These are phyloP conservation scores for Pollenia griseotomentosa DNA, from an alignment of 2,888 invertebrate species.

Conservation along the genomic window DNA sequence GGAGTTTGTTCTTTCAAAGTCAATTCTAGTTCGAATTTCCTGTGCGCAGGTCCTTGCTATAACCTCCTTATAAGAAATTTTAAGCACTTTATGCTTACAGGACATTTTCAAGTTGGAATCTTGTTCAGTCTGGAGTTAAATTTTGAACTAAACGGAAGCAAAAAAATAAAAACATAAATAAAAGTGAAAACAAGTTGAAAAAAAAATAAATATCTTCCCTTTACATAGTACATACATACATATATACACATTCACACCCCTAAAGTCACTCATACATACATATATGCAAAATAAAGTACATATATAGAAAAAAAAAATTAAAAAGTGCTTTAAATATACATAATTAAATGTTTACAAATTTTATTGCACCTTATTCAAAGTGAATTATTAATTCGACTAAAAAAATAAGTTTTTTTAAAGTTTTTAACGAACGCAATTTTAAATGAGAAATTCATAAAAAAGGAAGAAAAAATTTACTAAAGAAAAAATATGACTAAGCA, in stretches of 20 bases:
- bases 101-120: slow-evolving; percentile 79
- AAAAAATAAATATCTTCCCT: slow-evolving; percentile 62
- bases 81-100: slow-evolving; percentile 74
- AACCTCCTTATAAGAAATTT: slow-evolving; percentile 79
- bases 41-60: slow-evolving; percentile 82
- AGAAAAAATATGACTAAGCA: slow-evolving; percentile 81
- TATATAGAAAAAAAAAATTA: slow-evolving; percentile 57
- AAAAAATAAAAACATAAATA: slow-evolving; percentile 72
- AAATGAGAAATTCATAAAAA: slow-evolving; percentile 47
- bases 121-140: slow-evolving; percentile 83
- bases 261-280: slow-evolving; percentile 48
- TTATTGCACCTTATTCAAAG: slow-evolving; percentile 77
- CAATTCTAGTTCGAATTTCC: slow-evolving; percentile 78
- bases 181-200: slow-evolving; percentile 68
- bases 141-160: slow-evolving; percentile 83
- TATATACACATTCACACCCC: slow-evolving; percentile 56
- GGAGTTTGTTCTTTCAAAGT: slow-evolving; percentile 39
- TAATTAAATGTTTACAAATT: slow-evolving; percentile 72
- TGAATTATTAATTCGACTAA: slow-evolving; percentile 51
- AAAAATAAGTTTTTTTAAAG: slow-evolving; percentile 27
- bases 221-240: slow-evolving; percentile 64
- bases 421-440: slow-evolving; percentile 66
- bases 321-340: slow-evolving; percentile 71
- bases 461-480: slow-evolving; percentile 64
- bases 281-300: slow-evolving; percentile 54